phyloP scores from a whole-genome alignment of 2,113 vertebrate species.

The Phalacrocorax aristotelis region DNA sequence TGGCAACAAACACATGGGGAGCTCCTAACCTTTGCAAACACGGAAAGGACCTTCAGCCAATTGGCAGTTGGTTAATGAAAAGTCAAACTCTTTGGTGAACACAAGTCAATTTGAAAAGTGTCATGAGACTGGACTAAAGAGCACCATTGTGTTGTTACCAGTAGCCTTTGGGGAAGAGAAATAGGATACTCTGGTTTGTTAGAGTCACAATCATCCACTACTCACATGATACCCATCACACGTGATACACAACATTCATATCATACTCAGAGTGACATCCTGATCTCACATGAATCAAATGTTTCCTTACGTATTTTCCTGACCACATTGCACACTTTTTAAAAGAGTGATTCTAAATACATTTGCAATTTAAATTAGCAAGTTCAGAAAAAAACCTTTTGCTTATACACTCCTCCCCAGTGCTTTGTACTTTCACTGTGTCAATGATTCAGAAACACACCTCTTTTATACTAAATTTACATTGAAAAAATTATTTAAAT shows the following conservation, averaged over 20 bases:
- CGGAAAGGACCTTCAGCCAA: background rate
- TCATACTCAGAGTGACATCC: background rate
- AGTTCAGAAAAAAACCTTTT: background rate
- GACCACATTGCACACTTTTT: background rate
- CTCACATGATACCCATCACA: background rate
- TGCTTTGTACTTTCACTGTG: background rate
- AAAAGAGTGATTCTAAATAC: background rate
- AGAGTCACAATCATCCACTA: background rate
- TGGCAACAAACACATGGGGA: background rate
- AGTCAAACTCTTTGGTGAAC: background rate
- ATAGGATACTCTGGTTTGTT: background rate
- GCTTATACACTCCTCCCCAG: background rate
- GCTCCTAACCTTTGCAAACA: background rate
- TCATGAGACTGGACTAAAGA: background rate
- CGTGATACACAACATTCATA: background rate
- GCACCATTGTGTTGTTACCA: background rate
- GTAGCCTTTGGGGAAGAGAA: background rate
- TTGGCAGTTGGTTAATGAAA: background rate
- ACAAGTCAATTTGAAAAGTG: background rate
- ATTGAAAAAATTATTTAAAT: background rate
- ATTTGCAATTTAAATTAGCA: background rate
- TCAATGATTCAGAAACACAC: background rate
- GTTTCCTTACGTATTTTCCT: background rate
- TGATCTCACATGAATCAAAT: background rate
- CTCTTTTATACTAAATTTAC: background rate